Evolutionary conservation across 2,113 vertebrate genomes (phyloP).

Genomic region (Tachysurus fulvidraco): DNA sequence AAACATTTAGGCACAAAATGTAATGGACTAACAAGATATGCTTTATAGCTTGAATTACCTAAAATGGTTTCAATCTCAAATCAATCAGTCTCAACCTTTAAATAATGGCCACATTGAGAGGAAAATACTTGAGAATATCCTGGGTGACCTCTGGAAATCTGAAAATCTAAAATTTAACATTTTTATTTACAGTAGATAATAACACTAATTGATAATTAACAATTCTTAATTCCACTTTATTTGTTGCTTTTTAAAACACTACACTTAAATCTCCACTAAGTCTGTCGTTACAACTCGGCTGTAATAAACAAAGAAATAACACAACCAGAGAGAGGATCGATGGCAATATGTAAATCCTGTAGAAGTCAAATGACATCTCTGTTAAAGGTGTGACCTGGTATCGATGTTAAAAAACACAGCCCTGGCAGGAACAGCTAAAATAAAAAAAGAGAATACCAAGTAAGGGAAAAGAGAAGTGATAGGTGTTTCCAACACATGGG

Average conservation of each 20-base stretch:
- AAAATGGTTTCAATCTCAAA: neutral
- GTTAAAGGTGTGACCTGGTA: neutral
- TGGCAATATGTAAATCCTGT: neutral
- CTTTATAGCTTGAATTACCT: neutral
- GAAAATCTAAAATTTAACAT: neutral
- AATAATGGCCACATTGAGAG: neutral
- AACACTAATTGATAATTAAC: no score
- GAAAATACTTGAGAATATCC: neutral
- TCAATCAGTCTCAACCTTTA: neutral
- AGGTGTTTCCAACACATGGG: neutral
- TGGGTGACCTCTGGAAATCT: neutral
- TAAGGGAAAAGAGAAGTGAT: neutral
- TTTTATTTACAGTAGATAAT: neutral
- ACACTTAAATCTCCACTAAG: neutral
- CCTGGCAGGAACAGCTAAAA: neutral
- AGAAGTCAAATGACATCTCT: neutral
- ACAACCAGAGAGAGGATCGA: neutral
- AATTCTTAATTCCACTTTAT: neutral
- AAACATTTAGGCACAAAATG: neutral
- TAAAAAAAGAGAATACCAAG: neutral
- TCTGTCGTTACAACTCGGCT: neutral
- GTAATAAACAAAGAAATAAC: neutral
- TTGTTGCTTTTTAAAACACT: neutral
- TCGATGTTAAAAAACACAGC: neutral
- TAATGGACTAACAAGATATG: neutral